Base-by-base conservation (phyloP, 2,113 vertebrate genomes). In the Lycaon pictus region DNA sequence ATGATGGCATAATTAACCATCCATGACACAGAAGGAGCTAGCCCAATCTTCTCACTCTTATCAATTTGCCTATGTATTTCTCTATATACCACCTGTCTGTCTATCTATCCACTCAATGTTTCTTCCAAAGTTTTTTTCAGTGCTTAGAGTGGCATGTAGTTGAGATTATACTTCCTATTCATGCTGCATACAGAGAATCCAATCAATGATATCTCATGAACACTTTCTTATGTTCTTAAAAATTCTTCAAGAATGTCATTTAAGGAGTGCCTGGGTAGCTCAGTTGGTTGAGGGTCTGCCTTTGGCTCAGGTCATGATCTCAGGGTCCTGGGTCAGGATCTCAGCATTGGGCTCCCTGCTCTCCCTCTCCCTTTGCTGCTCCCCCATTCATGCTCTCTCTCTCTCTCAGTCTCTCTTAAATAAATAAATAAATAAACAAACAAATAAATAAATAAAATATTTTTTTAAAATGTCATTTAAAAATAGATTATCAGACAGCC, bases 171-270 rank as follows among this genome's bases (percentile, higher is more conserved):
- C 7, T n/a, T 43, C 25, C 63, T 51, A 48, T 32, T 82, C 27
- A 76, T 82, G 43, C 80, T 23, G 3, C n/a, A 25, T 69, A 56
- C 11, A 90, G 67, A 90, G 20, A 71, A 58, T 35, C 5, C 35
- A 67, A 35, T 93, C 48, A 69, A 29, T 29, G 27, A 79, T 77
- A 65, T 20, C 69, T 65, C 37, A 62, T 37, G 35, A 84, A 85
- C 22, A 5, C 72, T 93, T 95, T 95, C 35, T 80, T 43, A 32
- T 74, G 56, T 84, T 85, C 76, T 65, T 67, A 88, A 88, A 90
- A 65, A 80, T 84, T 76, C 74, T 69, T 96, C 23, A 93, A 29
- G 29, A 95, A 62, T 82, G 29, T 56, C n/a, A 96, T 29, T 90
- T 43, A 43, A 43, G 43, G 43, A 7, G 43, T 43, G 43, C 43